Percentiles rank a stretch among this genome's conserved stretches.
Evolutionary conservation across 2,888 invertebrate species (phyloP).

Genomic region (Platycnemis pennipes): DNA sequence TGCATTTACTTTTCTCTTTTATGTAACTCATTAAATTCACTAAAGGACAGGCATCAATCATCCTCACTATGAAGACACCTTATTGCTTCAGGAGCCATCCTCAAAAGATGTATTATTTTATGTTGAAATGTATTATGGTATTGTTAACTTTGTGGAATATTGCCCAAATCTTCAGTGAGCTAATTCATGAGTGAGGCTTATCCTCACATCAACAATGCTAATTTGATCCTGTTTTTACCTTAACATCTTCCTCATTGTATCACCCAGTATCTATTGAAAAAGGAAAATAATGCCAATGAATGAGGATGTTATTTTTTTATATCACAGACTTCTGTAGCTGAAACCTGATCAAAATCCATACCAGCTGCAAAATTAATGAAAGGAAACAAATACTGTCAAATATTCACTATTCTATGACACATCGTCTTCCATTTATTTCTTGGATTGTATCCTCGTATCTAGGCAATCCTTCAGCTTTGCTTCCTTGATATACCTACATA

Average conservation of each 20-base stretch:
- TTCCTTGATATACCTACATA: too few species aligned
- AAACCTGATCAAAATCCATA: neutral
- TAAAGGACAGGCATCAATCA: neutral
- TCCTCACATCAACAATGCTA: neutral
- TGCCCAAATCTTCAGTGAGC: too few species aligned
- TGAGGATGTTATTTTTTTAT: neutral
- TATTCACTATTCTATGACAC: neutral
- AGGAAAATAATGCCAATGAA: neutral
- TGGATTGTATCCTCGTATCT: too few species aligned
- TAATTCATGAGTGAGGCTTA: too few species aligned
- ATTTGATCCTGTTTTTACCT: too few species aligned
- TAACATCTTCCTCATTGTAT: neutral
- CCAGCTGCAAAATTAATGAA: neutral
- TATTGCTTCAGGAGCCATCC: too few species aligned
- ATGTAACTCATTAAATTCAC: neutral
- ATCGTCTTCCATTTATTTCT: too few species aligned
- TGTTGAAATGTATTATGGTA: too few species aligned
- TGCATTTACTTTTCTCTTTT: neutral
- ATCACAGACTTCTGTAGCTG: neutral
- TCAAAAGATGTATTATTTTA: too few species aligned
- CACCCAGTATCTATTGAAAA: neutral
- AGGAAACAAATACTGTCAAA: neutral
- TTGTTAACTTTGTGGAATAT: too few species aligned
- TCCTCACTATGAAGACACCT: too few species aligned
- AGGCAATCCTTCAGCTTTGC: too few species aligned